Percentiles rank a stretch among this genome's conserved stretches.
Conservation (phyloP, 2,797 vertebrate species). For the Danio tinwini region DNA sequence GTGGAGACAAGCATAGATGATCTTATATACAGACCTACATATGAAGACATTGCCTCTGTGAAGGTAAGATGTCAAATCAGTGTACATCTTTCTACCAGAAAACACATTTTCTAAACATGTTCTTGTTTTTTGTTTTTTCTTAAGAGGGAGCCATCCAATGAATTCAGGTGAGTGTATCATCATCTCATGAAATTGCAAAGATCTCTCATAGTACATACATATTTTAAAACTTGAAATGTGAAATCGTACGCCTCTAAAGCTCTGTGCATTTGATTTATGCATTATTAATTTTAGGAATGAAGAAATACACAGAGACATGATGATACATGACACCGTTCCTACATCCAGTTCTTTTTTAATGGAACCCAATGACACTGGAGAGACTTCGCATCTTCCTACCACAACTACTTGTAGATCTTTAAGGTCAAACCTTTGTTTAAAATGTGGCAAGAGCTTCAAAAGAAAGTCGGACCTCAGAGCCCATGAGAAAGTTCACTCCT, state of each 20-base stretch:
- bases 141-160: background rate
- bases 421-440: slow-evolving; percentile 40
- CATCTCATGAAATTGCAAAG: background rate
- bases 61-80: slow-evolving; percentile 27
- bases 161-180: slow-evolving; percentile 13
- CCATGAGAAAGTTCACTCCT: slow-evolving; percentile 15
- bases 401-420: background rate
- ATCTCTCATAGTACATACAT: background rate
- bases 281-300: slow-evolving; percentile 3
- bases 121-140: slow-evolving; percentile 2
- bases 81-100: background rate
- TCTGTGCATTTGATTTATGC: background rate
- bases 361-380: background rate
- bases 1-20: slow-evolving; percentile 1
- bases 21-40: too few species aligned
- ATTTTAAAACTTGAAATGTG: background rate
- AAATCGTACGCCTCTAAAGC: background rate
- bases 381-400: background rate
- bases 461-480: background rate
- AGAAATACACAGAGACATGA: background rate
- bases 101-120: background rate
- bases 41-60: background rate
- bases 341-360: background rate
- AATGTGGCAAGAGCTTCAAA: slow-evolving; percentile 42
- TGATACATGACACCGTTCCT: background rate